Evolutionary conservation across 2,888 invertebrate species (phyloP).

Genomic region (Meghimatium bilineatum): DNA sequence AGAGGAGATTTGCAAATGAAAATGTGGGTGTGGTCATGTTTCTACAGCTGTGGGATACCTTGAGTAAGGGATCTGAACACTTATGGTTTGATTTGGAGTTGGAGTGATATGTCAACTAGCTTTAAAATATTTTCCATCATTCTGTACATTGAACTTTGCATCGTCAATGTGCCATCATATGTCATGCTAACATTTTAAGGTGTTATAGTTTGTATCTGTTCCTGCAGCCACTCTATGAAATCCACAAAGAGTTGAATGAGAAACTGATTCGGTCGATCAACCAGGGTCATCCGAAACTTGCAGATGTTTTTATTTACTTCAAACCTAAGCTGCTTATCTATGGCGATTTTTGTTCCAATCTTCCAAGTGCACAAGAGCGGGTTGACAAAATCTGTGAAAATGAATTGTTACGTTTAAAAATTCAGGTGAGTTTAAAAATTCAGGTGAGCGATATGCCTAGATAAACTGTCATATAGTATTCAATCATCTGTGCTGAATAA

Average conservation of each 20-base stretch:
- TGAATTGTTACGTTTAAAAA: conserved; percentile 66
- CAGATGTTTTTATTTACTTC: conserved; percentile 86
- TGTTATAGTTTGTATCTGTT: neutral
- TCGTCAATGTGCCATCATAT: too few species aligned
- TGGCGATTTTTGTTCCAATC: conserved; percentile 96
- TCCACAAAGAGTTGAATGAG: conserved; percentile 89
- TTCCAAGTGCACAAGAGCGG: conserved; percentile 90
- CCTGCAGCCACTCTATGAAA: conserved; percentile 87
- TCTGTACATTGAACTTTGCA: too few species aligned
- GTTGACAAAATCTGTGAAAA: conserved; percentile 87
- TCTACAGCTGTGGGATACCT: too few species aligned
- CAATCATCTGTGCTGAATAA: too few species aligned
- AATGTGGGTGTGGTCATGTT: too few species aligned
- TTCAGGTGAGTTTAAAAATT: conserved; percentile 66
- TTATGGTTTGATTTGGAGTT: too few species aligned
- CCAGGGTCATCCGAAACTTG: conserved; percentile 56
- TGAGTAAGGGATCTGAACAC: too few species aligned
- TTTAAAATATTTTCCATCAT: too few species aligned
- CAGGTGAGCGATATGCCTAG: too few species aligned
- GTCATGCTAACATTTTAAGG: neutral
- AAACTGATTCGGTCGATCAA: conserved; percentile 83
- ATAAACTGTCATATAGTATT: too few species aligned
- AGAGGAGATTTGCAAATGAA: too few species aligned
- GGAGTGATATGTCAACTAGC: too few species aligned
- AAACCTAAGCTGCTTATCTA: conserved; percentile 94